Evolutionary conservation across 1,140 invertebrate species (phyloP), one percentile per base, ranked within the genome.

Genomic region (Hormaphis cornu): DNA sequence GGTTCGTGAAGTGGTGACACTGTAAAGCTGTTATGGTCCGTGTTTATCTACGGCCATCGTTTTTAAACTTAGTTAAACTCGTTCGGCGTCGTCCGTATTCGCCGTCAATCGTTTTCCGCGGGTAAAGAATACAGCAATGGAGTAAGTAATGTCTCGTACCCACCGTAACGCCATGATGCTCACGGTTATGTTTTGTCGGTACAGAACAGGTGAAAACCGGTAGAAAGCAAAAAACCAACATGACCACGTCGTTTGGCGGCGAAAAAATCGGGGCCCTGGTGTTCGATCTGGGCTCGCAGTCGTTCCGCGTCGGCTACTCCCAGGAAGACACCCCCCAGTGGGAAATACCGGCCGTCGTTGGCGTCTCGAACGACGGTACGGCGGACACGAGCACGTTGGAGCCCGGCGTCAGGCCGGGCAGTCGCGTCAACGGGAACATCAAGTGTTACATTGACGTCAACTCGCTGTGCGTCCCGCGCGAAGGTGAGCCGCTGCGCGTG

Each of bases 231-330:
- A 35, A 30, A 35, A 59, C 40, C 28, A 59, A 59, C 40, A 26
- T 74, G 24, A 85, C 85, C 63, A 90, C 90, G 87, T 76, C 91
- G 37, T 91, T 90, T 74, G 89, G 89, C 26, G 89, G 89, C 30
- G 96, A 99, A 83, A 96, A 99, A 79, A 97, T 98, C 73, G 95
- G 95, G n/a, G 95, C 95, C 0, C n/a, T 99, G 63, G 96, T 98
- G 9, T 96, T 98, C 78, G 96, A 98, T 79, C 85, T 94, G 50
- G 96, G 94, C 0, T 91, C 94, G 75, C 89, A 92, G 78, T 92
- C 91, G 1, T 78, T 94, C 35, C 80, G 90, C 71, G 89, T 89
- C 22, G 91, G 91, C 22, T 93, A 90, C 83, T 90, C 89, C 18
- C 90, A 91, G 63, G 90, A 93, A 79, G 91, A 93, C 76, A 86